Evolutionary conservation across 1,140 invertebrate genomes (phyloP).

Genomic region (Cecropterus lyciades): DNA sequence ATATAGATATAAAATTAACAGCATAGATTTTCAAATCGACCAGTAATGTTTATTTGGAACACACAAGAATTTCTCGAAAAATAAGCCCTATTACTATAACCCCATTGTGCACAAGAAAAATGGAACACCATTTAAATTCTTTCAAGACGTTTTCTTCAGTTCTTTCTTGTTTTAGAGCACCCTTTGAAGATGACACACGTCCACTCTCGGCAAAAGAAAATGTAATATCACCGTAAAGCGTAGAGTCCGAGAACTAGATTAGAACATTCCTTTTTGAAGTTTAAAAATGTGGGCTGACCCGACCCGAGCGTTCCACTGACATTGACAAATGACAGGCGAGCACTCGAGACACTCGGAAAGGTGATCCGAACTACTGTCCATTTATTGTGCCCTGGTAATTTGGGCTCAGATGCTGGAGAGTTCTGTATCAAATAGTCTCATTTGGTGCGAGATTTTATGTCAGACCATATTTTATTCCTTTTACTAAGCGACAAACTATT

Average conservation of each 20-base stretch:
- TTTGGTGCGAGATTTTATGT: neutral
- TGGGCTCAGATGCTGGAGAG: constrained; percentile 17
- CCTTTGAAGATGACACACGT: constrained; percentile 27
- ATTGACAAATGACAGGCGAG: constrained; percentile 33
- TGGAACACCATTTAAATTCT: constrained; percentile 14
- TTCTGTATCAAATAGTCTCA: constrained; percentile 4
- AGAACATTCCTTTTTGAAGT: constrained; percentile 36
- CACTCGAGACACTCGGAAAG: constrained; percentile 61
- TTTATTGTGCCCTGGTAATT: constrained; percentile 46
- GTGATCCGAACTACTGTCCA: constrained; percentile 64
- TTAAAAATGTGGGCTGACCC: constrained; percentile 35
- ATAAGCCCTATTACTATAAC: neutral
- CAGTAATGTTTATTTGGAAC: too few species aligned
- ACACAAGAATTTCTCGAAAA: too few species aligned
- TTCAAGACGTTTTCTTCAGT: constrained; percentile 4
- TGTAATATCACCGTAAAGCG: constrained; percentile 27
- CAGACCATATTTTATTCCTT: neutral
- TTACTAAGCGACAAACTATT: neutral
- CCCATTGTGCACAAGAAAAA: neutral
- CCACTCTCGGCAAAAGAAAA: constrained; percentile 30
- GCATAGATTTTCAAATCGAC: too few species aligned
- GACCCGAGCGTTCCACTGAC: constrained; percentile 11
- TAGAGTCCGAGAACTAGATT: constrained; percentile 32
- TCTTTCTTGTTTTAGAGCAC: constrained; percentile 15
- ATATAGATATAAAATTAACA: too few species aligned